Evolutionary conservation across 2,797 vertebrate species (phyloP).

Genomic region (Phataginus tetradactyla): DNA sequence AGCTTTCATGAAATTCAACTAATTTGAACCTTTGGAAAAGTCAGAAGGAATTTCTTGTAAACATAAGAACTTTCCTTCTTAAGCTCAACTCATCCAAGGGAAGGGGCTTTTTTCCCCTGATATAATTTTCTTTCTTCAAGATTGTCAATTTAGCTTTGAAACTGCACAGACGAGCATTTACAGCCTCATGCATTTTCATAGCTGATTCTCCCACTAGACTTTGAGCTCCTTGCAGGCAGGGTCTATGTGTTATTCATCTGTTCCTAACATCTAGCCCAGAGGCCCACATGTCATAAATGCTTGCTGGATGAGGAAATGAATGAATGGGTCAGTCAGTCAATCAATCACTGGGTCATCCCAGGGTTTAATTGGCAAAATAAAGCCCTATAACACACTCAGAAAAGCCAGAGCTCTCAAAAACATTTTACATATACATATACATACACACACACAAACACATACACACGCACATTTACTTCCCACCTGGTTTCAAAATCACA

Average conservation of each 20-base stretch:
- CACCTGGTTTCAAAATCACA: slow-evolving; percentile 70
- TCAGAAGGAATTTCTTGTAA: slow-evolving; percentile 34
- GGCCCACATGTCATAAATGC: neutral
- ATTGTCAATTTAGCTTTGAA: slow-evolving; percentile 43
- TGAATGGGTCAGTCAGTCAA: neutral
- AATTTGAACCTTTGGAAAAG: slow-evolving; percentile 38
- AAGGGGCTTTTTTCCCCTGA: neutral
- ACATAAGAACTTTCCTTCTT: neutral
- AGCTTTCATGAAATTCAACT: slow-evolving; percentile 21
- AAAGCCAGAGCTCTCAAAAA: neutral
- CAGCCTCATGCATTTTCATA: neutral
- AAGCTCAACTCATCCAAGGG: neutral
- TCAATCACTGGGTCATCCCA: neutral
- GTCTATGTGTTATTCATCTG: neutral
- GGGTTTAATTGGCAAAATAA: neutral
- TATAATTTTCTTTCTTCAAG: slow-evolving; percentile 50
- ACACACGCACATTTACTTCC: neutral
- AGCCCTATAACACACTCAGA: neutral
- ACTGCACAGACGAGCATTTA: neutral
- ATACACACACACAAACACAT: too few relatives aligned
- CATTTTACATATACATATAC: too few relatives aligned
- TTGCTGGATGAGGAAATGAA: slow-evolving; percentile 29
- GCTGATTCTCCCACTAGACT: neutral
- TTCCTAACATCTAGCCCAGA: neutral
- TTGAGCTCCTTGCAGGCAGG: neutral